Conservation (phyloP, 2,113 vertebrate species). For the Pelodiscus sinensis region DNA sequence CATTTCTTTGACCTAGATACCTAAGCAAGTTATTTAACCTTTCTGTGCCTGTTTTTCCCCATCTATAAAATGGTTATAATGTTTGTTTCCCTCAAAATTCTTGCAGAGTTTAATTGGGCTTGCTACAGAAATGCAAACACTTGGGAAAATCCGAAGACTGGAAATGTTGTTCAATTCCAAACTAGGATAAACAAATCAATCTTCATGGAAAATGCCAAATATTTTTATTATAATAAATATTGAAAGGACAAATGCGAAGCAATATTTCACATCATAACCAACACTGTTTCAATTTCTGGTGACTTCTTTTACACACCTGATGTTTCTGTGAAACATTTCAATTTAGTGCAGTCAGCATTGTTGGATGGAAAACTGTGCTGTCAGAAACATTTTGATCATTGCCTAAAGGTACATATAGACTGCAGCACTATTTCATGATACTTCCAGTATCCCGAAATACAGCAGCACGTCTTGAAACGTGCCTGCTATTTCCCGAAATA, state of each 20-base stretch:
- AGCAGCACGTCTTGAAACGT: no score
- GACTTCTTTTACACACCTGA: not conserved
- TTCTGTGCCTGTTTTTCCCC: not conserved
- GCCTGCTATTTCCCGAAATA: no score
- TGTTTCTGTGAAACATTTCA: not conserved
- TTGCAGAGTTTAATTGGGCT: not conserved
- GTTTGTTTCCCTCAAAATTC: not conserved
- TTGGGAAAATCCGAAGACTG: not conserved
- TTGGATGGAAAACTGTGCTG: not conserved
- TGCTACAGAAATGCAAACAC: not conserved
- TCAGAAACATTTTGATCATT: not conserved
- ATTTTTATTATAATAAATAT: not conserved
- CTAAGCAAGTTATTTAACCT: not conserved
- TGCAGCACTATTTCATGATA: no score
- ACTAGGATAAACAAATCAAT: not conserved
- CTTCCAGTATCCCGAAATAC: no score
- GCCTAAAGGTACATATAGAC: not conserved
- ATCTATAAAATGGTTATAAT: not conserved
- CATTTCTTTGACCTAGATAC: not conserved
- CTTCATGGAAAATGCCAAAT: not conserved
- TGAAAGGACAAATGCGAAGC: not conserved
- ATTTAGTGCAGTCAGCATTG: not conserved
- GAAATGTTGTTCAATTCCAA: not conserved
- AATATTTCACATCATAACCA: not conserved
- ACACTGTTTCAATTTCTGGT: not conserved